Evolutionary conservation across 2,797 vertebrate species (phyloP), one percentile per base, ranked within the genome.

Genomic region (Sebastiscus albofasciatus): DNA sequence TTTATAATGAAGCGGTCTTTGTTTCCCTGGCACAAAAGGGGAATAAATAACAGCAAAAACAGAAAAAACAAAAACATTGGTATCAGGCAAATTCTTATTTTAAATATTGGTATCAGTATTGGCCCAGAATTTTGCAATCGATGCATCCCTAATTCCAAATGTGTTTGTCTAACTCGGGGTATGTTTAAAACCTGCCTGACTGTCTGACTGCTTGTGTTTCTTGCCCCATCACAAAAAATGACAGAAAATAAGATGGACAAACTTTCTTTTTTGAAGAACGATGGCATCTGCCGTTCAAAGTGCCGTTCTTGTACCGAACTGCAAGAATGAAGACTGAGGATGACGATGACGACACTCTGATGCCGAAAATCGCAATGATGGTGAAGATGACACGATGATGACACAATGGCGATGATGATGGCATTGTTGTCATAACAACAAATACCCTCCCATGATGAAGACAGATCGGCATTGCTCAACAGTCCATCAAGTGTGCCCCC

Each of bases 401-500:
- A 75, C 56, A 75, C 26, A 6, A 9, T n/a, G 66, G 75, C 20
- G 56, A 70, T 54, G 78, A 58, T 39, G 73, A 72, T 73, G 82
- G 59, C 66, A 76, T 74, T 80, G 85, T 80, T 89, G 89, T 92
- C 89, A 86, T 78, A 78, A 79, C 82, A 87, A 92, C 90, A 94
- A 86, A 88, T 85, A 73, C 73, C 54, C 69, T 67, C 14, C 0
- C 22, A 65, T 49, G 92, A 94, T 93, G 93, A 90, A 94, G 92
- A 93, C 61, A 36, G 89, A 93, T 92, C 86, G 85, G 86, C 88
- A 87, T 92, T 86, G 89, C 92, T 87, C 90, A 87, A 90, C 91
- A 92, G 92, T 93, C 92, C 90, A 94, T 95, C 94, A 93, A 93
- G 91, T 85, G 90, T 93, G 92, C 61, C 85, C 92, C 86, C 89